These are phyloP conservation scores for Mormyrus lacerda DNA, from an alignment of 2,113 vertebrate genomes.

Conservation along the genomic window DNA sequence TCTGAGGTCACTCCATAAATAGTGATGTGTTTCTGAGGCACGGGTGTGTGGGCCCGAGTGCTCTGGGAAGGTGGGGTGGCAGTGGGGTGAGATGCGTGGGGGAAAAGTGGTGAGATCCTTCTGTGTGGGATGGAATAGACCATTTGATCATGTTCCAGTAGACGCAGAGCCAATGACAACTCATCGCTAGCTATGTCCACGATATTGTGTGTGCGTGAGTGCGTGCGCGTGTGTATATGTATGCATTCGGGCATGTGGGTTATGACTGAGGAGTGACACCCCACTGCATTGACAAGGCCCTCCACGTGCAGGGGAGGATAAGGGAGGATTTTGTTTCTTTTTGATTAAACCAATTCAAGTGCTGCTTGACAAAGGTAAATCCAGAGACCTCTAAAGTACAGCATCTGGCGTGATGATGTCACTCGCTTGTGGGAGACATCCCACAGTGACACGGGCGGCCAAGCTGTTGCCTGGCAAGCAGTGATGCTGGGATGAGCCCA, in stretches of 20 bases:
- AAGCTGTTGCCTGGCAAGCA: not conserved
- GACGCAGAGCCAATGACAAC: conserved; percentile 35
- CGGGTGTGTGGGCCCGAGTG: not conserved
- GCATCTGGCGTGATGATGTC: not conserved
- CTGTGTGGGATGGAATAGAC: not conserved
- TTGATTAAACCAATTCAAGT: conserved; percentile 30
- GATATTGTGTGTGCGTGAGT: not conserved
- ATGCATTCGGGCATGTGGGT: not conserved
- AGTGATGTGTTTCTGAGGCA: not conserved
- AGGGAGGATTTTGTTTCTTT: conserved; percentile 17
- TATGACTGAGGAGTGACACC: not conserved
- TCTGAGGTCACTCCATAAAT: not conserved
- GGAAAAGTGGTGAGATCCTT: not conserved
- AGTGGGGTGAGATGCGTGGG: not conserved
- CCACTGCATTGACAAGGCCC: not conserved
- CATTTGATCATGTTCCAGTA: conserved; percentile 19
- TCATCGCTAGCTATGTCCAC: not conserved
- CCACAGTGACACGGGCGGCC: not conserved
- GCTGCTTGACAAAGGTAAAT: conserved; percentile 2
- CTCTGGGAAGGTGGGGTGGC: not conserved
- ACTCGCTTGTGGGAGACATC: not conserved
- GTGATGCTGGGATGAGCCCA: not conserved
- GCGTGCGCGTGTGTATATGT: not conserved
- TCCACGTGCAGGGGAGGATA: not conserved
- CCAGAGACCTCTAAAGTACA: conserved; percentile 17